Base-by-base conservation (phyloP, 1,140 invertebrate genomes). In the Heliconius eleuchia region DNA sequence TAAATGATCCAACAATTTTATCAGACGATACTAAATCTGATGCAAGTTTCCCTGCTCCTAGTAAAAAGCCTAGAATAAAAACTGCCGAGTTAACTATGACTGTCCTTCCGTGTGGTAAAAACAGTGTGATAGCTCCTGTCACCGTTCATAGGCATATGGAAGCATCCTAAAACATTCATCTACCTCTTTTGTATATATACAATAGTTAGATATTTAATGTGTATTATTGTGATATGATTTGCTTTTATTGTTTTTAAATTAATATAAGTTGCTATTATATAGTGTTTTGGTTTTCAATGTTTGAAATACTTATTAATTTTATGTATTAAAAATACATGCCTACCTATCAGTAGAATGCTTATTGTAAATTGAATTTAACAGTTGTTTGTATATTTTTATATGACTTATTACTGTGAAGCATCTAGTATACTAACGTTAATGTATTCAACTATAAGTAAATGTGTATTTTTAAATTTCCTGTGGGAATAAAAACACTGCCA, bases 121-220 rank as follows among this genome's bases (percentile, higher is more conserved):
- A 98, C 91, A 96, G 96, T 91, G 96, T 99, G 66, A 95, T 98
- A 84, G 98, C 97, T 19, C 97, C 98, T 60, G 98, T 98, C 30
- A 98, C 97, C 52, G 98, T 99, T 71, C 98, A 99, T 91, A 95
- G 96, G 83, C 96, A 97, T 86, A 97, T 97, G 96, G 97, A 97
- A 91, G 96, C 96, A 30, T 95, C 95, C 73, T 95, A 95, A 88
- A 82, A 79, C 55, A 78, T 74, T 79, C 82, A 89, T 85, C 91
- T 93, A 93, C 92, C 91, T 94, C 91, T 83, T 83, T 23, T 91
- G 87, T 91, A 91, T 77, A 82, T 85, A 46, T 16, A 16, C 42
- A 79, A 83, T 84, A 77, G 78, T 76, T 84, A 82, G 80, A 16
- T 66, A 66, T 18, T 66, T 18, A 27, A 66, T 8, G 19, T 57